These are phyloP conservation scores for Rhynchonycteris naso DNA, from an alignment of 2,797 vertebrate genomes.

Conservation along the genomic window DNA sequence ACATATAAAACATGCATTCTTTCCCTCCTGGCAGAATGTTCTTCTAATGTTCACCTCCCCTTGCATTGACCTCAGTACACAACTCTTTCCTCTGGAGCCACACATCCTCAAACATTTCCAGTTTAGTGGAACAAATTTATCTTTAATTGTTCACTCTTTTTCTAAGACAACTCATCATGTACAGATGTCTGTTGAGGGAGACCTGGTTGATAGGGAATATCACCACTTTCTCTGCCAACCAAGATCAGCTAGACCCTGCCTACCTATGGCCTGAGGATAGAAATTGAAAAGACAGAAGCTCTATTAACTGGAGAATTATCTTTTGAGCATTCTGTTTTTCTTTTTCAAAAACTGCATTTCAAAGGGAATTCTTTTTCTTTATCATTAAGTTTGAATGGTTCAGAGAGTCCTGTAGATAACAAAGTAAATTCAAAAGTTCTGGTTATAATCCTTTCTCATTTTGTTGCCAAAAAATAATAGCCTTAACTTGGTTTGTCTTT, in stretches of 20 bases:
- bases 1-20: constrained; percentile 11
- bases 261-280: background rate
- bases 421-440: constrained; percentile 20
- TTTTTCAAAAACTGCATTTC: background rate
- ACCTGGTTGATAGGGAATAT: constrained; percentile 9
- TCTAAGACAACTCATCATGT: background rate
- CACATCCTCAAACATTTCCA: background rate
- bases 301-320: background rate
- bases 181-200: background rate
- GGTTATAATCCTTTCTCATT: background rate
- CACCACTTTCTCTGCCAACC: background rate
- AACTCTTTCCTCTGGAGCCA: background rate
- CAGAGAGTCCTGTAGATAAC: background rate
- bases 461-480: constrained; percentile 1
- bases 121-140: background rate
- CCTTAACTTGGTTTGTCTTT: constrained; percentile 9
- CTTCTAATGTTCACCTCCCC: background rate
- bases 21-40: background rate
- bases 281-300: background rate
- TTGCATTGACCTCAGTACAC: background rate
- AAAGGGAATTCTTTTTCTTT: background rate
- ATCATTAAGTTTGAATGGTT: background rate
- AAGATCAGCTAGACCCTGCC: background rate
- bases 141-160: background rate
- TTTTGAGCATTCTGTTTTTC: background rate